Conservation (phyloP, 2,113 vertebrate species). For the Poecilia latipinna region DNA sequence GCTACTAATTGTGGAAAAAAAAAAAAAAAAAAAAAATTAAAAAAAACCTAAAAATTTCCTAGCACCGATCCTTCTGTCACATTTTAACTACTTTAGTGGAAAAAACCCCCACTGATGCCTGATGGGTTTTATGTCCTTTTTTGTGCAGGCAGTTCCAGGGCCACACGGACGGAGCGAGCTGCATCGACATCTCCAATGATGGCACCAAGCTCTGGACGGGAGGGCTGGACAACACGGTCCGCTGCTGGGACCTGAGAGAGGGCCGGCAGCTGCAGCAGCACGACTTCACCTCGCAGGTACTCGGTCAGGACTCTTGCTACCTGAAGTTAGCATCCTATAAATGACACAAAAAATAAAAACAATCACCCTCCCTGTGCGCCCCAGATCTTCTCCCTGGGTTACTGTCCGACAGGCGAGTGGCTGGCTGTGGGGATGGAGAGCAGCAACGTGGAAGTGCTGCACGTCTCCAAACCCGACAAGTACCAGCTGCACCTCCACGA, state of each 20-base stretch:
- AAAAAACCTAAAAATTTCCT: too few species aligned
- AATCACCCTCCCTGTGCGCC: background rate
- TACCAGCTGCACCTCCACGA: conserved; percentile 90
- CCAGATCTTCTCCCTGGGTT: conserved; percentile 89
- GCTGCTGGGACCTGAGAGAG: conserved; percentile 83
- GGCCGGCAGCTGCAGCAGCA: conserved; percentile 83
- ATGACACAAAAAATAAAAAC: background rate
- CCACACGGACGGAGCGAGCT: conserved; percentile 84
- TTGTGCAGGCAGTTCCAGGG: conserved; percentile 82
- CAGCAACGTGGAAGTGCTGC: conserved; percentile 86
- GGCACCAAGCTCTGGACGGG: conserved; percentile 85
- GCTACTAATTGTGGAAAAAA: too few species aligned
- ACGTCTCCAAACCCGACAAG: conserved; percentile 87
- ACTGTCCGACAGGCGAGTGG: conserved; percentile 89
- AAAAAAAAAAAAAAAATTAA: too few species aligned
- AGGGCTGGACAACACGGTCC: conserved; percentile 83
- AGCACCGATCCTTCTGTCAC: background rate
- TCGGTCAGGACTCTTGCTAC: background rate
- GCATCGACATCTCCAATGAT: conserved; percentile 85
- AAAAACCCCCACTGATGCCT: too few species aligned
- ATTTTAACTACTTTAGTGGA: background rate
- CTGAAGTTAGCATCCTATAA: background rate
- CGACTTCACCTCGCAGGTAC: conserved; percentile 82
- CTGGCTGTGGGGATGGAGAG: conserved; percentile 88
- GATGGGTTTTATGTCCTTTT: background rate